Percentiles rank a stretch among this genome's conserved stretches.
phyloP scores from a whole-genome alignment of 1,140 invertebrate species.

The Gonioctena quinquepunctata region DNA sequence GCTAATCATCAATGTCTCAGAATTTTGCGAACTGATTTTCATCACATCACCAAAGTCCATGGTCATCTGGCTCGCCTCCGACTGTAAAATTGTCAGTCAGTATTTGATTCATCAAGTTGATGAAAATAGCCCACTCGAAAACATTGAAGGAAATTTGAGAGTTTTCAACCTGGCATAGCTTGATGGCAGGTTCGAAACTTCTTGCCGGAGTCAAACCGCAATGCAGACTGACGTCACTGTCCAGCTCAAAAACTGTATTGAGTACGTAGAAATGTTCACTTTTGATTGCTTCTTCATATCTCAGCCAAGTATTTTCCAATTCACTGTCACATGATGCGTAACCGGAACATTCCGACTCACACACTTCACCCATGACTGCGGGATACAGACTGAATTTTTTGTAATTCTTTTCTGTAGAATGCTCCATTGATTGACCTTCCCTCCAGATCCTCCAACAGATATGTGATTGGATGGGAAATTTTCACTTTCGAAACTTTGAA shows the following conservation, averaged over 20 bases:
- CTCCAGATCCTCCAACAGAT: background rate
- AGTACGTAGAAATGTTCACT: background rate
- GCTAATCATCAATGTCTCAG: background rate
- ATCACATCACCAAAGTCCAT: background rate
- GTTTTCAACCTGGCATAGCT: background rate
- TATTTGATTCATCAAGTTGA: background rate
- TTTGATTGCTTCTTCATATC: background rate
- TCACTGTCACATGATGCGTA: background rate
- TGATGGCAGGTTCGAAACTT: too few species aligned
- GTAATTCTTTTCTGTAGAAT: background rate
- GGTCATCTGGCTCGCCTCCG: background rate
- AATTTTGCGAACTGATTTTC: background rate
- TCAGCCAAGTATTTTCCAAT: background rate
- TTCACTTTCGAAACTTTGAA: background rate
- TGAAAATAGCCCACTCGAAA: background rate
- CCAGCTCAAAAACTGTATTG: background rate
- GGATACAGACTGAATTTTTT: background rate
- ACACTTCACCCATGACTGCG: background rate
- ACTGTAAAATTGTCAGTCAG: background rate
- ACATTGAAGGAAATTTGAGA: background rate
- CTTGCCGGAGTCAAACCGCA: background rate
- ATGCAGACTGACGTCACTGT: background rate
- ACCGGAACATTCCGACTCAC: background rate
- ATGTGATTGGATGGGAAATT: background rate
- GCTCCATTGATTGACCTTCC: background rate